Conservation (phyloP, 2,113 vertebrate species). For the Takifugu flavidus region DNA sequence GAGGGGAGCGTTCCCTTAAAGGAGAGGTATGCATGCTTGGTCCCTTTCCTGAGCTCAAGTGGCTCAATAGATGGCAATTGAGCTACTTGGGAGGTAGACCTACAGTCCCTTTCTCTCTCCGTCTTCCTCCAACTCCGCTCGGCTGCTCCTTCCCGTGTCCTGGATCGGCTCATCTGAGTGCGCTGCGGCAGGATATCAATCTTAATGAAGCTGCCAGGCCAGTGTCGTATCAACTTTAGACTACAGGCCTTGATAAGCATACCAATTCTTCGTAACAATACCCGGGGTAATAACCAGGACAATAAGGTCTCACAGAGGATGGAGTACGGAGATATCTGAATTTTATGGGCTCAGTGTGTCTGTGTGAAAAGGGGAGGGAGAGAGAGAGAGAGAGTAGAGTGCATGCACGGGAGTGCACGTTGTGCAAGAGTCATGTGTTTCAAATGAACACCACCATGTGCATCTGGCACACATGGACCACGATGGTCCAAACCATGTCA, state of each 20-base stretch:
- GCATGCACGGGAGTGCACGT: conserved; percentile 15
- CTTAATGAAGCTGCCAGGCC: conserved; percentile 66
- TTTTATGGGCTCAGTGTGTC: conserved; percentile 58
- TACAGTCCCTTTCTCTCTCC: conserved; percentile 33
- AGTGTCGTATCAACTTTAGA: conserved; percentile 67
- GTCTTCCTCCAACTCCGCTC: conserved; percentile 27
- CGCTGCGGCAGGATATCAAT: conserved; percentile 63
- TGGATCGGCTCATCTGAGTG: conserved; percentile 57
- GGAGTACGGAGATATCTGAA: conserved; percentile 63
- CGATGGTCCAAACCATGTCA: conserved; percentile 1
- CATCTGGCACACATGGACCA: neutral
- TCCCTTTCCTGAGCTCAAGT: conserved; percentile 63
- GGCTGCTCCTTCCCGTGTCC: conserved; percentile 43
- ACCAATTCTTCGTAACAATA: conserved; percentile 69
- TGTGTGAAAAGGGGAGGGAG: conserved; percentile 20
- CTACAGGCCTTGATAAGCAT: conserved; percentile 66
- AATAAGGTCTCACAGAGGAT: conserved; percentile 65
- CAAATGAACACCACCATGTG: conserved; percentile 7
- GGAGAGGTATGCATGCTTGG: conserved; percentile 63
- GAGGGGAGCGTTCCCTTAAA: conserved; percentile 52
- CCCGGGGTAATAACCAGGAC: conserved; percentile 67
- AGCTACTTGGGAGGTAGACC: conserved; percentile 67
- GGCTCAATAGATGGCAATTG: conserved; percentile 58
- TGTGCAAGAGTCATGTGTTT: neutral
- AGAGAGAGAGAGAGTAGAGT: conserved; percentile 16